phyloP scores from a whole-genome alignment of 1,140 invertebrate genomes.

The Hesperophylax magnus region DNA sequence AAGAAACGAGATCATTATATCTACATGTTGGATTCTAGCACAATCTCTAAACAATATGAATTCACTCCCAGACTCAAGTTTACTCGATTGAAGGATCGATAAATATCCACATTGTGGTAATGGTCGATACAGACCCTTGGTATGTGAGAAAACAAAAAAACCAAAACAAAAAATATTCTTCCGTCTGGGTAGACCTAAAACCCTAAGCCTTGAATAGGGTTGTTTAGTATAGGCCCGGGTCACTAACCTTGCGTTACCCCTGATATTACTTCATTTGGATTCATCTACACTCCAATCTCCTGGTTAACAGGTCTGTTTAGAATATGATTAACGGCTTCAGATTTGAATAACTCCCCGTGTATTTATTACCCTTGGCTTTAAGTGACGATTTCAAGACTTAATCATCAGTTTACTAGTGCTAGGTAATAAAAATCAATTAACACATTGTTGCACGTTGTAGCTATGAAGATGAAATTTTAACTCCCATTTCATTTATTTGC shows the following conservation, averaged over 20 bases:
- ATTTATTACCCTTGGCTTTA: neutral
- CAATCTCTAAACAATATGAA: no score
- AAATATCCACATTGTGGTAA: neutral
- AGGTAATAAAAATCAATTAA: no score
- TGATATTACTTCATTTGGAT: neutral
- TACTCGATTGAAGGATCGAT: slow-evolving; percentile 18
- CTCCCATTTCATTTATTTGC: no score
- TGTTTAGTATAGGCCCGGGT: neutral
- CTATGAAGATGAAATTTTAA: no score
- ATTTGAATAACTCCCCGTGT: neutral
- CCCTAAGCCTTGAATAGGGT: slow-evolving; percentile 2
- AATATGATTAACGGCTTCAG: neutral
- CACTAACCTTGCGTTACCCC: neutral
- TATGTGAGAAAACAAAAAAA: slow-evolving; percentile 16
- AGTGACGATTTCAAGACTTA: no score
- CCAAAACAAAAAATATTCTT: no score
- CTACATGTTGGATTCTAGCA: no score
- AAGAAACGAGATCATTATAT: no score
- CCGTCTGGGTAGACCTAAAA: neutral
- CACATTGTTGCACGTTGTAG: no score
- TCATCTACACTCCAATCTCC: neutral
- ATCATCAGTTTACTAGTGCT: no score
- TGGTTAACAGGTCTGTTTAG: slow-evolving; percentile 2
- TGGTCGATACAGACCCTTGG: slow-evolving; percentile 1
- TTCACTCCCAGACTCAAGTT: neutral